Evolutionary conservation across 2,113 vertebrate genomes (phyloP), one percentile per base, ranked within the genome.

Genomic region (Microtus richardsoni): DNA sequence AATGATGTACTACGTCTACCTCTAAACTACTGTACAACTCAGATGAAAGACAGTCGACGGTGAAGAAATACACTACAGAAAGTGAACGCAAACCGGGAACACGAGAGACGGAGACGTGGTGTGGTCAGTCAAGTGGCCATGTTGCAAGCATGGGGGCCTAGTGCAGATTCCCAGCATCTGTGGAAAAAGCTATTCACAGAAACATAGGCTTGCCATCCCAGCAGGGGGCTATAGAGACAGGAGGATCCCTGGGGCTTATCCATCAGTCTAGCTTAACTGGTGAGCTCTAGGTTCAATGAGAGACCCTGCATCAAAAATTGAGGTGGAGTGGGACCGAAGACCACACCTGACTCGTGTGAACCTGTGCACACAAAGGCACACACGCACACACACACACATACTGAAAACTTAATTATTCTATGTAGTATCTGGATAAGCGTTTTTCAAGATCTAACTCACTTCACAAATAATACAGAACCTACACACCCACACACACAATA

Each of bases 31-130:
- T 93, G 82, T 44, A 83, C 21, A 68, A 87, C 16, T 88, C n/a
- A 85, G 91, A 94, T 52, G 88, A 14, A 60, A 77, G 84, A 16
- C 82, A 83, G 68, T 68, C 80, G 64, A 47, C 4, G 26, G 4
- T 58, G 17, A 95, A 96, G 73, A 96, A 91, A 93, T 33, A 44
- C n/a, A 58, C 14, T 91, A 1, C 66, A 92, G 54, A 89, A 87
- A 84, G 0, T 16, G 71, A 93, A 80, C 10, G 30, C 33, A 68
- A 88, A 88, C 47, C 3, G 24, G 80, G 3, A 41, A 66, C 16
- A 44, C 0, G 2, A 49, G 41, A 30, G 62, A 47, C 24, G 11
- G 62, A 86, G 41, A 49, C 2, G 5, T 49, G 83, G 11, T 3
- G 3, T 66, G 22, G 30, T 49, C n/a, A 47, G 39, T 3, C 30